phyloP scores from a whole-genome alignment of 2,113 vertebrate genomes.

The Corythornis cristatus region DNA sequence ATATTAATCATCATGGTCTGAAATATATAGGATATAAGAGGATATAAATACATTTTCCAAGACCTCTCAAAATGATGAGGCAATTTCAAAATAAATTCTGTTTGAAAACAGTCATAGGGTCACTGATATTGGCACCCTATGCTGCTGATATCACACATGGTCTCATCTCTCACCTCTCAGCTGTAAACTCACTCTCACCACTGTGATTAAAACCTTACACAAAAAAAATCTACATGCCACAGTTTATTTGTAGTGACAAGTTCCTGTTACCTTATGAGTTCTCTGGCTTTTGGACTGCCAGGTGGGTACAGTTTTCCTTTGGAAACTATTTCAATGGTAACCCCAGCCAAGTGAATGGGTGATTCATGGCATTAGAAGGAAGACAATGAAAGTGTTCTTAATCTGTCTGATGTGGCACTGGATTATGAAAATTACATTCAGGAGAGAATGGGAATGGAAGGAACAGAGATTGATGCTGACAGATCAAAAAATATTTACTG shows the following conservation, averaged over 20 bases:
- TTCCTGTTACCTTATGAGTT: background rate
- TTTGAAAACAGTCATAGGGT: background rate
- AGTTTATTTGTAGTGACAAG: background rate
- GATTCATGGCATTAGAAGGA: background rate
- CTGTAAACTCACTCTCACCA: background rate
- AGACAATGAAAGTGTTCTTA: background rate
- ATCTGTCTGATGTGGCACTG: background rate
- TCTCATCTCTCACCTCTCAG: background rate
- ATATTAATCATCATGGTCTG: background rate
- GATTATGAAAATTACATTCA: background rate
- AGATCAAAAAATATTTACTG: background rate
- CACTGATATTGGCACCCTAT: background rate
- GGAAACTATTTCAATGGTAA: background rate
- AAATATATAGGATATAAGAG: background rate
- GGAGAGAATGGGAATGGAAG: background rate
- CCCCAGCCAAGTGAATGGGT: rapidly evolving
- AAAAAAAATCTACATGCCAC: background rate
- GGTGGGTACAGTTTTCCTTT: background rate
- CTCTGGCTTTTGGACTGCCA: background rate
- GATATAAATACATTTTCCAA: background rate
- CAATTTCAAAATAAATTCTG: background rate
- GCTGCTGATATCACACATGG: background rate
- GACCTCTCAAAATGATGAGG: background rate
- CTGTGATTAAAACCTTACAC: background rate
- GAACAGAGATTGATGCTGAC: background rate